Conservation (phyloP, 2,113 vertebrate species). For the Erinaceus europaeus region DNA sequence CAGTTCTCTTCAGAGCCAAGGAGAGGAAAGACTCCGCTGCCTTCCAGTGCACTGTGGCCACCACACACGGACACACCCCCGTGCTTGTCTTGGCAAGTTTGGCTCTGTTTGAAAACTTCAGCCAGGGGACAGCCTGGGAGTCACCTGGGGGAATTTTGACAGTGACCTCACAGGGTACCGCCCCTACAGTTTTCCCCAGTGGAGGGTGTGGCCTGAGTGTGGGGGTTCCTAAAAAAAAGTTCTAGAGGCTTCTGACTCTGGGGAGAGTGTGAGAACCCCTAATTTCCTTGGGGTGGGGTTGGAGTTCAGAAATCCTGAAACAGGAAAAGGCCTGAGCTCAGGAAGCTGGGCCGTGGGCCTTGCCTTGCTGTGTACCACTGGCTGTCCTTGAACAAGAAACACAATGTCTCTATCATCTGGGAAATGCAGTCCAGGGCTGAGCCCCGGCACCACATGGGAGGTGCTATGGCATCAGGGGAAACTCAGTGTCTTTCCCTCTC, state of each 20-base stretch:
- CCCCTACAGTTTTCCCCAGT: not conserved
- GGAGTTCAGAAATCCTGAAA: not conserved
- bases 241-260: not conserved
- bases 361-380: not conserved
- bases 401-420: not conserved
- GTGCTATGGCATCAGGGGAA: no score
- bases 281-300: fast-evolving
- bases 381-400: not conserved
- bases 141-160: not conserved
- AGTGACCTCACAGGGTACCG: no score
- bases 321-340: not conserved
- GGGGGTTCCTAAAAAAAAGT: not conserved
- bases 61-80: no score
- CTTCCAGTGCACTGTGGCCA: no score
- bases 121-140: not conserved
- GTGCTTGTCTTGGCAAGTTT: not conserved
- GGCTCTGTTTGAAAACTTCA: no score
- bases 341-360: not conserved
- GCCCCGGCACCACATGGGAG: no score
- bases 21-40: not conserved
- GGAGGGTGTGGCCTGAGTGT: not conserved
- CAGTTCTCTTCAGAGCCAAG: no score
- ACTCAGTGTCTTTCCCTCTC: no score
- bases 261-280: not conserved
- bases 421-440: no score